Percentiles rank a stretch among this genome's conserved stretches.
These are phyloP conservation scores for Empis stercorea DNA, from an alignment of 2,888 invertebrate species.

Conservation along the genomic window DNA sequence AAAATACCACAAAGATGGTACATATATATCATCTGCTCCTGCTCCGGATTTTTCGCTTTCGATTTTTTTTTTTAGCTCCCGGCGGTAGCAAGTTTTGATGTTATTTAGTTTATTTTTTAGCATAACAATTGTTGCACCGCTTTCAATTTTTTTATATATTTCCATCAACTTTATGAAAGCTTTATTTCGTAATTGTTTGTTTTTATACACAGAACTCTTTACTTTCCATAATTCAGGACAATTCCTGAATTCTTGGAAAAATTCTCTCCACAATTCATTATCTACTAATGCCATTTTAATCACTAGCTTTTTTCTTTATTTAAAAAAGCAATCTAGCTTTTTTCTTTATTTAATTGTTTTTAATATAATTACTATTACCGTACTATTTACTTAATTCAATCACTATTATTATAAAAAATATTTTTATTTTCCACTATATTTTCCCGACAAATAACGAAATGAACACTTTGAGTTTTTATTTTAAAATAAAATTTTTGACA, in stretches of 20 bases:
- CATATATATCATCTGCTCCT: conserved; percentile 1
- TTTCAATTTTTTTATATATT: background rate
- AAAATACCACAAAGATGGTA: conserved; percentile 5
- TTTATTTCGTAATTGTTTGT: background rate
- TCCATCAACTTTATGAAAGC: background rate
- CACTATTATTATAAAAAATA: too few species aligned
- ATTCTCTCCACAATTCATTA: background rate
- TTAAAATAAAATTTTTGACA: too few species aligned
- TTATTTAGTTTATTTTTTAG: conserved; percentile 4
- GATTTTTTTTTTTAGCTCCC: conserved; percentile 3
- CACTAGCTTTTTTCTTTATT: too few species aligned
- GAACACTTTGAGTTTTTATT: too few species aligned
- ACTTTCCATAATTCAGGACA: background rate
- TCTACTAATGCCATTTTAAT: too few species aligned
- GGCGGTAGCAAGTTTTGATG: conserved; percentile 1
- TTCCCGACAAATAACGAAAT: too few species aligned
- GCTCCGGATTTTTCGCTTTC: background rate
- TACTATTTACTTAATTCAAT: too few species aligned
- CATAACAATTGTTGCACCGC: background rate
- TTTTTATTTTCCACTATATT: too few species aligned
- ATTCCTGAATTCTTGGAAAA: background rate
- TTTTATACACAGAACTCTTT: background rate
- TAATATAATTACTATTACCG: too few species aligned
- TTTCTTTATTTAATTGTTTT: too few species aligned
- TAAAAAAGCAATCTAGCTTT: too few species aligned